A percentile compares a stretch with the other conserved stretches of the same genome.
Conservation (phyloP, 2,113 vertebrate species). For the Ursus arctos region DNA sequence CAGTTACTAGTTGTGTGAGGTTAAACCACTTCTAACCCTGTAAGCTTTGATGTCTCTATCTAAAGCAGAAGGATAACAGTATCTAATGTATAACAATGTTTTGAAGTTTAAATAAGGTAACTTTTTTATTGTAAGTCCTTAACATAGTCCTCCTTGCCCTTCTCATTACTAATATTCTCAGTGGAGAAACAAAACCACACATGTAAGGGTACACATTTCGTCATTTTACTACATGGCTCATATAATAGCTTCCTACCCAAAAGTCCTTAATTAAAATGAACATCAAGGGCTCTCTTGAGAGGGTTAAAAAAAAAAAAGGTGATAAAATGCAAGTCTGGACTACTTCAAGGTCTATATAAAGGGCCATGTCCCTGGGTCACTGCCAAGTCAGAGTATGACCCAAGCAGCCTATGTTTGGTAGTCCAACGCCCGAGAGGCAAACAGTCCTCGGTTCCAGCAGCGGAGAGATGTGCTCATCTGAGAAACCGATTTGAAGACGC, state of each 20-base stretch:
- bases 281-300: background rate
- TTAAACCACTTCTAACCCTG: background rate
- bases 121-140: background rate
- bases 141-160: background rate
- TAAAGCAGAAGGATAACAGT: background rate
- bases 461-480: background rate
- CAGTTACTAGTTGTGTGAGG: background rate
- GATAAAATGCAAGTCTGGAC: background rate
- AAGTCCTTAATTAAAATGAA: background rate
- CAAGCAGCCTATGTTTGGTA: background rate
- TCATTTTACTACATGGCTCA: too few species aligned
- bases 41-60: background rate
- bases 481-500: background rate
- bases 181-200: background rate
- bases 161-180: background rate
- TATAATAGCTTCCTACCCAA: background rate
- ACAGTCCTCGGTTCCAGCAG: background rate
- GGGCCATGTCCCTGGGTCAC: background rate
- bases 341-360: background rate
- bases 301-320: background rate
- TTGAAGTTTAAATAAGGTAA: background rate
- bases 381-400: background rate
- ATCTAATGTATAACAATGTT: background rate
- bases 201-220: too few species aligned
- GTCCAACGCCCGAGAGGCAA: background rate